Percentiles rank a stretch among this genome's conserved stretches.
Conservation (phyloP, 2,113 vertebrate species). For the Chauna torquata region DNA sequence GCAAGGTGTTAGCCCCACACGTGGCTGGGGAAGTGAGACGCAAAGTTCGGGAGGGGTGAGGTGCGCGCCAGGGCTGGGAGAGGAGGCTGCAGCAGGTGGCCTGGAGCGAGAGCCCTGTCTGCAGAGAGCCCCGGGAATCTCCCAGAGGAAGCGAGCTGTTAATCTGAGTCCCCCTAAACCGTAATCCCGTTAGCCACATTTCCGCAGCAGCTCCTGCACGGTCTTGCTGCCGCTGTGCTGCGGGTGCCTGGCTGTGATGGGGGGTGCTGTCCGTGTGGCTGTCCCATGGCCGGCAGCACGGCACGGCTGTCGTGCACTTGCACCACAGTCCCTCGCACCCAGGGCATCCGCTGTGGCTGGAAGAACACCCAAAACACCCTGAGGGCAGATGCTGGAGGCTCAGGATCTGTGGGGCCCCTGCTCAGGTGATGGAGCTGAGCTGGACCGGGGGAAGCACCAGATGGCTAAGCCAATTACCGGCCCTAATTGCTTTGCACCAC, state of each 20-base stretch:
- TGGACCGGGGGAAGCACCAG: neutral
- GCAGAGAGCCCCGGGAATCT: neutral
- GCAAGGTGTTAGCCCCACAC: neutral
- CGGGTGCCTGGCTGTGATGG: neutral
- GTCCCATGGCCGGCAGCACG: neutral
- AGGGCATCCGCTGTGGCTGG: neutral
- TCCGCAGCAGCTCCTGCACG: neutral
- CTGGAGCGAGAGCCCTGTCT: neutral
- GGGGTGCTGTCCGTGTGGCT: neutral
- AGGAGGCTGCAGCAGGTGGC: neutral
- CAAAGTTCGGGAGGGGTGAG: neutral
- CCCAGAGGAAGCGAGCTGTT: neutral
- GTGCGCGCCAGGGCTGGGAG: neutral
- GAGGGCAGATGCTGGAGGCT: too few species aligned
- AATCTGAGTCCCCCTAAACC: neutral
- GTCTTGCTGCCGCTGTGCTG: neutral
- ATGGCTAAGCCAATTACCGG: conserved; percentile 57
- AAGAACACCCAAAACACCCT: too few species aligned
- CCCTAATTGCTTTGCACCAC: neutral
- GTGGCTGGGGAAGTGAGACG: neutral
- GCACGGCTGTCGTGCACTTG: too few species aligned
- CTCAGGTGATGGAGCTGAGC: neutral
- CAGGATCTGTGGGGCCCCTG: neutral
- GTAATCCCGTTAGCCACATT: neutral
- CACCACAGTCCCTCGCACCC: neutral